Percentiles rank a stretch among this genome's conserved stretches.
Conservation (phyloP, 2,888 invertebrate species). For the Boloria euphrosyne region DNA sequence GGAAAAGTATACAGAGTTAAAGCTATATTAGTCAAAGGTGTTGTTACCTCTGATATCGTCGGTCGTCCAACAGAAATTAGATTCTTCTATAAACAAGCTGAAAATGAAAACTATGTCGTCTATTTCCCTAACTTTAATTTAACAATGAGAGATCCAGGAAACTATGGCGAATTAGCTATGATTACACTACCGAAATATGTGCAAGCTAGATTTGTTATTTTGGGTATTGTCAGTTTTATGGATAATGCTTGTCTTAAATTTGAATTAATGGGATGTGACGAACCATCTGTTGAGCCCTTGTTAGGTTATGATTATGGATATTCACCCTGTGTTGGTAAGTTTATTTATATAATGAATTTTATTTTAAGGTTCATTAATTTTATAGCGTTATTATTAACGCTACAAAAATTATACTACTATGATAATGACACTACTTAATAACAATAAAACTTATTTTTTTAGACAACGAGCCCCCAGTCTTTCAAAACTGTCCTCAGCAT, state of each 20-base stretch:
- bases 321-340: constrained; percentile 93
- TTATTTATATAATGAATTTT: background rate
- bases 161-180: constrained; percentile 98
- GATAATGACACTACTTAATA: no score
- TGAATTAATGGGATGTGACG: constrained; percentile 97
- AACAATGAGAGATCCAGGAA: constrained; percentile 96
- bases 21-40: constrained; percentile 96
- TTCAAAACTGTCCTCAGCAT: constrained; percentile 97
- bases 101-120: constrained; percentile 96
- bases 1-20: constrained; percentile 96
- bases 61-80: constrained; percentile 97
- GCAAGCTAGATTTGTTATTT: constrained; percentile 95
- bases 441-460: background rate
- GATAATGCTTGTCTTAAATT: constrained; percentile 98
- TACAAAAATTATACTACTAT: no score
- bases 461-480: constrained; percentile 97
- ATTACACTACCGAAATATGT: constrained; percentile 97
- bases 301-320: constrained; percentile 96
- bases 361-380: background rate
- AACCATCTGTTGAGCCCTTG: constrained; percentile 90
- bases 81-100: constrained; percentile 97
- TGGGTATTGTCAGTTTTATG: constrained; percentile 98
- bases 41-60: constrained; percentile 96
- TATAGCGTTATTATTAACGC: no score
- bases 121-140: constrained; percentile 98